Base-by-base conservation (phyloP, 2,113 vertebrate species). In the Mormoops blainvillei region DNA sequence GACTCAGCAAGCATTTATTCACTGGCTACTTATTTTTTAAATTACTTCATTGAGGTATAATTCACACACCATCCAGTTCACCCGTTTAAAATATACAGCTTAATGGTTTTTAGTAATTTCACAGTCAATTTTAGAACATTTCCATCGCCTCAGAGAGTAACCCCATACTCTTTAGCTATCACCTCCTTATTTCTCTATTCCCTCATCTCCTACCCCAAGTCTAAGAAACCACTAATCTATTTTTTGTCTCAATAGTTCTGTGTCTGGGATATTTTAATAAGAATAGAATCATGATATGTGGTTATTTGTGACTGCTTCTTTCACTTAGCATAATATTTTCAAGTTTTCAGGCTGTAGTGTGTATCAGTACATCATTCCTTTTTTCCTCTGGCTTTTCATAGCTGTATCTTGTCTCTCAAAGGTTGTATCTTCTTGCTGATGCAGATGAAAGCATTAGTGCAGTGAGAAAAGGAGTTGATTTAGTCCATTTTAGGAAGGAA, bases 91-190 rank as follows among this genome's bases (percentile, higher is more conserved):
- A 24, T 41, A 15, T 54, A 4, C 2, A 45, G 4, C 91, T 48
- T 12, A 26, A 9, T 63, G 31, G 80, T 15, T 61, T 58, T 78
- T 50, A 76, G 48, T 43, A 12, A 28, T 43, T 56, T 84, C 71
- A n/a, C 56, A 50, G 73, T 56, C 65, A 33, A 31, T 76, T 95
- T 56, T n/a, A 87, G 71, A 91, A 68, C 24, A 31, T 93, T 80
- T 43, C 86, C 24, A 24, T 84, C 45, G 50, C 58, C 38, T 87
- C 16, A 0, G 8, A 93, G 54, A 82, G 18, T 61, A 58, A 41
- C 48, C 22, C 31, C 33, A 14, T 28, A n/a, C 24, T 43, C 52
- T 15, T 33, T 13, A 80, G n/a, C 61, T 50, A 1, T 33, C 11
- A 16, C 5, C n/a, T 58, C 3, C 10, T 0, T 56, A 1, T 12